Base-by-base conservation (phyloP, 2,797 vertebrate species). In the Choloepus didactylus region DNA sequence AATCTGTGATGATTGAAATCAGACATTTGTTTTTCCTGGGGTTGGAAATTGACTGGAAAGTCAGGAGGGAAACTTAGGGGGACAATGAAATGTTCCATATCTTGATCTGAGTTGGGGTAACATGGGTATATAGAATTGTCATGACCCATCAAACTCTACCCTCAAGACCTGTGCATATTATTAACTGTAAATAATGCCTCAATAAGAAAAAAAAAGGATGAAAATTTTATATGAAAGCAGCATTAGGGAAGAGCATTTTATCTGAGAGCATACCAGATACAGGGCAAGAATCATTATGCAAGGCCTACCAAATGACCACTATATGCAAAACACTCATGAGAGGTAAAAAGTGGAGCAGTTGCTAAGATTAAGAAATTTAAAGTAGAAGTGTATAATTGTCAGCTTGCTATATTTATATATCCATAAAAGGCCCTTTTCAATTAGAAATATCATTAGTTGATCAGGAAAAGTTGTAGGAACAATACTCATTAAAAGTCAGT, bases 361-460 rank as follows among this genome's bases (percentile, higher is more conserved):
- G 49, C 18, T 23, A 81, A 89, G 38, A 86, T 69, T 69, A 76
- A 81, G 46, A 92, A 89, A 80, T 38, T 56, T 29, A 62, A 89
- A 86, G 67, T 16, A 23, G 46, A 56, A 21, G 10, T 41, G 54
- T 54, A 77, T 46, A 92, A 56, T 49, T 84, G 38, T 51, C 66
- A 14, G 11, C 27, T 21, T 8, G 15, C n/a, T 46, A 7, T 75
- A 44, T 89, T 59, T 60, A 66, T 75, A 85, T 54, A 60, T 35
- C 56, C 69, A n/a, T 49, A 14, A 89, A 94, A 81, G 41, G 4
- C 35, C 6, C 31, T 29, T 27, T 90, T 59, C 51, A 64, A 56
- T 76, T 69, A 70, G 49, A 96, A 89, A 54, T 64, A 56, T 56
- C 73, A 67, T n/a, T 3, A 10, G 0, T 38, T 67, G 29, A 75